Base-by-base conservation (phyloP, 2,797 vertebrate genomes). In the Gallinago solitaria region DNA sequence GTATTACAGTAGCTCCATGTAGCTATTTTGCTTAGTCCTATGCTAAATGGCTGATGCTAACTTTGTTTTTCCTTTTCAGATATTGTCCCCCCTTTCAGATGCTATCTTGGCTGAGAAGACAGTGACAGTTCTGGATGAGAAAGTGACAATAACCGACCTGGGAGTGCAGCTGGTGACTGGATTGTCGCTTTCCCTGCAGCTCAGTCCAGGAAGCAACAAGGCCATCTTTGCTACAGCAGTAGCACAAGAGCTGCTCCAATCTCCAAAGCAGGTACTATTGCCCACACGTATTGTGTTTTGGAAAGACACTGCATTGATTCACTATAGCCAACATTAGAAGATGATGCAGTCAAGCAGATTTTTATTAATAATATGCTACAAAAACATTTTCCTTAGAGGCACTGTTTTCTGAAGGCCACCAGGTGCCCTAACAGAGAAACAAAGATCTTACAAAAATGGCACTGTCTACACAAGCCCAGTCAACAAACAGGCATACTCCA, bases 61-160 rank as follows among this genome's bases (percentile, higher is more conserved):
- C 43, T 60, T 17, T 1, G 6, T 4, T 48, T 92, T 88, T 83
- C 37, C 67, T 65, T 54, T 94, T 18, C 98, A 99, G 99, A 98
- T 99, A 71, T 98, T 99, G 95, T 99, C 99, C 24, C 99, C 99
- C 2, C 97, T 99, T 59, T 99, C 99, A 1, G 99, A 99, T 7
- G 97, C 98, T 78, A 98, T 99, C 96, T 77, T 99, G 97, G 99
- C 98, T 0, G 99, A 99, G 91, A 99, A 98, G 97, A 99, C 98
- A 4, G 97, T 99, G 96, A 99, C 97, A 2, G 99, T 99, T 28
- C 97, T 99, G 89, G 99, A 99, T 4, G 99, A 99, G 95, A 99
- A 99, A 97, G 99, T 99, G 97, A 98, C 98, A 45, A 98, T 99
- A 91, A 98, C 98, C 10, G 99, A 99, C 96, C 97, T 99, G 43